Conservation (phyloP, 2,797 vertebrate genomes). For the Coranthus polyacanthus region DNA sequence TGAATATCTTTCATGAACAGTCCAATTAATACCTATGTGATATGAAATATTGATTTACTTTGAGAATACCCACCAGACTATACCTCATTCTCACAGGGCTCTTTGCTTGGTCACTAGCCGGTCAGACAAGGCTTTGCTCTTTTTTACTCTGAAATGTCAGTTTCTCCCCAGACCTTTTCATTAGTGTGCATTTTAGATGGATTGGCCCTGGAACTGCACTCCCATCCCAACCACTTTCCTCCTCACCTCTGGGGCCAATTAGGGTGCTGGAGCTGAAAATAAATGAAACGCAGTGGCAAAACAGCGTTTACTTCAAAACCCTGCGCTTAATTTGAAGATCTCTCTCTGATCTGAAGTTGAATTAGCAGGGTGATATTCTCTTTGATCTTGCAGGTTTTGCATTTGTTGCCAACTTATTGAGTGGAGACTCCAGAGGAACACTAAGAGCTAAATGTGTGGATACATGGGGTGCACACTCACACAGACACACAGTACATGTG, state of each 20-base stretch:
- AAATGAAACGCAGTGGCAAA: conserved; percentile 72
- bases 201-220: conserved; percentile 53
- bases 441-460: conserved; percentile 13
- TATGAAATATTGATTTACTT: conserved; percentile 41
- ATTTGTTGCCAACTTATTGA: conserved; percentile 71
- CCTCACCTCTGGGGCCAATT: conserved; percentile 80
- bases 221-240: conserved; percentile 56
- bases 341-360: conserved; percentile 73
- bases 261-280: conserved; percentile 64
- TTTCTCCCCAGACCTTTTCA: conserved; percentile 68
- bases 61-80: conserved; percentile 15
- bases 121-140: conserved; percentile 46
- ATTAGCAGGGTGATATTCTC: conserved; percentile 64
- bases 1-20: too few species aligned
- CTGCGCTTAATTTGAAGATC: conserved; percentile 70
- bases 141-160: conserved; percentile 65
- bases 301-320: conserved; percentile 79
- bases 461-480: background rate
- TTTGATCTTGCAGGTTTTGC: conserved; percentile 72
- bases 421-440: conserved; percentile 51
- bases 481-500: background rate
- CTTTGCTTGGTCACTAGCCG: conserved; percentile 38
- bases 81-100: conserved; percentile 6
- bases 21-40: conserved; percentile 39
- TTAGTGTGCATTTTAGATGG: conserved; percentile 65